phyloP scores from a whole-genome alignment of 2,797 vertebrate species.

The Steatocranus sp. region DNA sequence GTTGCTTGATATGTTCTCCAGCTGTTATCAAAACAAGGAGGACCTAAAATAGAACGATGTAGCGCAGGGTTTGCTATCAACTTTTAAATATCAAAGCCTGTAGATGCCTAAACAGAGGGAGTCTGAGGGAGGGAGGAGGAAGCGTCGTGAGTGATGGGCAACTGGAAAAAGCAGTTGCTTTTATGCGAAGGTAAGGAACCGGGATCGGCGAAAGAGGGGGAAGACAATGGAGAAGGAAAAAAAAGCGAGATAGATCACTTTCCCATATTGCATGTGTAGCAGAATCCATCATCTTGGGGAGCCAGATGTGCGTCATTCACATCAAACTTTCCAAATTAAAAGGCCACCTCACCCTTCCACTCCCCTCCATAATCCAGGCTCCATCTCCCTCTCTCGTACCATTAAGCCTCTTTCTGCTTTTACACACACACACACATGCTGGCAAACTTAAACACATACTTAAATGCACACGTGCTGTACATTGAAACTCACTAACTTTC shows the following conservation, averaged over 20 bases:
- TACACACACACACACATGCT: neutral
- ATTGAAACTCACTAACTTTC: neutral
- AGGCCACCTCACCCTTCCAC: conserved; percentile 48
- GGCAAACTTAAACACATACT: neutral
- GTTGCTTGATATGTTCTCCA: neutral
- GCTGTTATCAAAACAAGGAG: neutral
- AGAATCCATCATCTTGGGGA: conserved; percentile 50
- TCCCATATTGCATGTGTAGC: conserved; percentile 57
- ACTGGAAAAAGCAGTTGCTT: neutral
- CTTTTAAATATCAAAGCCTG: neutral
- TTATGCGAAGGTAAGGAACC: conserved; percentile 1
- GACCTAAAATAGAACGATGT: neutral
- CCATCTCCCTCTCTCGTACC: conserved; percentile 39
- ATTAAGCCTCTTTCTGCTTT: neutral
- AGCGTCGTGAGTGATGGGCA: neutral
- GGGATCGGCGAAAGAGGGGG: neutral
- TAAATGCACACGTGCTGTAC: neutral
- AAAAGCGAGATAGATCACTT: conserved; percentile 44
- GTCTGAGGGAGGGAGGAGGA: conserved; percentile 17
- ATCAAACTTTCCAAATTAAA: conserved; percentile 74
- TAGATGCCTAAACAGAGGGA: neutral
- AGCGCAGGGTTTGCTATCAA: neutral
- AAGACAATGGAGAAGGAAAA: conserved; percentile 4
- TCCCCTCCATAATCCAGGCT: conserved; percentile 51
- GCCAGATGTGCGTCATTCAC: conserved; percentile 65